Evolutionary conservation across 1,140 invertebrate species (phyloP), one percentile per base, ranked within the genome.

Genomic region (Dryas iulia): DNA sequence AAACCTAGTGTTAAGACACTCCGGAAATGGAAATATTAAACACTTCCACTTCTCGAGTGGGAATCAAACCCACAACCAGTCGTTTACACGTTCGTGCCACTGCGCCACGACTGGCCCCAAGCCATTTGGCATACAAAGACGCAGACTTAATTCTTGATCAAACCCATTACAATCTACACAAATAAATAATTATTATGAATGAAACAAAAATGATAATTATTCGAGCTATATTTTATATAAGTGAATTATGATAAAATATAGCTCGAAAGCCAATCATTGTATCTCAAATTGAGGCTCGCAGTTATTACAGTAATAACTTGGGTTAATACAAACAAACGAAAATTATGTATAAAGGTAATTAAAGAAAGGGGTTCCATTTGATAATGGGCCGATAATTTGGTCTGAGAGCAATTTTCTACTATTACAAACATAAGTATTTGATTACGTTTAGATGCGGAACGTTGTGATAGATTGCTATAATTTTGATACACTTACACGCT

Each of bases 321-420:
- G 81, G 78, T 79, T 81, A 81, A 81, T 61, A 80, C 80, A 86
- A 84, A 88, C 84, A 89, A 87, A 89, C 86, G 90, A 85, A 89
- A 79, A 89, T 89, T 86, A 88, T 83, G 69, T 83, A 54, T 69
- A 18, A 18, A 47, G 77, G 82, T 89, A 89, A 91, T 90, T 91
- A 90, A 91, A 88, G 87, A 89, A 90, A 91, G 84, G 87, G 89
- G 88, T 90, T 84, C 82, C 74, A 82, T 82, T 86, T 86, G 77
- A 87, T 89, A 91, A 91, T 89, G 72, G 82, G 59, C 77, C 79
- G 84, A 89, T 91, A 91, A 91, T 91, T 89, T 83, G 63, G 78
- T 80, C 74, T 74, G 80, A 71, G 68, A 79, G 83, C 85, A 90
- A 90, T 91, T 89, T 88, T 81, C 79, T 89, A 77, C 73, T 83